These are phyloP conservation scores for Melanotaenia boesemani DNA, from an alignment of 2,797 vertebrate genomes.

Conservation along the genomic window DNA sequence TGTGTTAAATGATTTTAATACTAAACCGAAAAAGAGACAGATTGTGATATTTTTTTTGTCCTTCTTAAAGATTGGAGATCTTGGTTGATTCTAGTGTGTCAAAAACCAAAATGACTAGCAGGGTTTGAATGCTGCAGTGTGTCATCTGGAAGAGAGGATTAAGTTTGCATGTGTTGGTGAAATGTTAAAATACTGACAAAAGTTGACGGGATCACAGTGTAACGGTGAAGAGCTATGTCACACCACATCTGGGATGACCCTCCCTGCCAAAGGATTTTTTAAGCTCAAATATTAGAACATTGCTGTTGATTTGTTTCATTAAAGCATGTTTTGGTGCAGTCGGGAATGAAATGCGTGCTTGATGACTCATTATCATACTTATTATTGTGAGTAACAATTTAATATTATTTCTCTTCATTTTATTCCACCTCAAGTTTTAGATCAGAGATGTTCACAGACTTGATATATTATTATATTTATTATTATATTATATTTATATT, in stretches of 20 bases:
- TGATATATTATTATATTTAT: too few species aligned
- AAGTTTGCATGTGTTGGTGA: constrained; percentile 18
- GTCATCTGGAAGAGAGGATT: constrained; percentile 12
- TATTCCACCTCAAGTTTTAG: neutral
- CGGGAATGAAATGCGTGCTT: neutral
- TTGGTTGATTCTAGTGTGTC: neutral
- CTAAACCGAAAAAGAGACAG: neutral
- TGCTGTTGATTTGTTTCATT: neutral
- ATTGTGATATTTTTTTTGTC: neutral
- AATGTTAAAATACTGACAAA: constrained; percentile 25
- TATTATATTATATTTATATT: too few species aligned
- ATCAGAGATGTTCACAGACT: neutral
- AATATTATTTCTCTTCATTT: neutral
- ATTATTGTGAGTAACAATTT: neutral
- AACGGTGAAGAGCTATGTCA: constrained; percentile 24
- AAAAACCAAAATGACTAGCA: constrained; percentile 3
- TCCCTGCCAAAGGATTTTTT: constrained; percentile 16
- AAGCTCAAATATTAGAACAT: neutral
- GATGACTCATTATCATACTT: neutral
- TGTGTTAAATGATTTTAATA: constrained; percentile 7
- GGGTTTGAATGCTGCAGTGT: constrained; percentile 19
- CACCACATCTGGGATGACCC: constrained; percentile 16
- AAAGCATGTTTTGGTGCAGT: neutral
- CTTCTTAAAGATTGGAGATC: neutral
- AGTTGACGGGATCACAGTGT: constrained; percentile 19